Base-by-base conservation (phyloP, 2,797 vertebrate species). In the Picus viridis region DNA sequence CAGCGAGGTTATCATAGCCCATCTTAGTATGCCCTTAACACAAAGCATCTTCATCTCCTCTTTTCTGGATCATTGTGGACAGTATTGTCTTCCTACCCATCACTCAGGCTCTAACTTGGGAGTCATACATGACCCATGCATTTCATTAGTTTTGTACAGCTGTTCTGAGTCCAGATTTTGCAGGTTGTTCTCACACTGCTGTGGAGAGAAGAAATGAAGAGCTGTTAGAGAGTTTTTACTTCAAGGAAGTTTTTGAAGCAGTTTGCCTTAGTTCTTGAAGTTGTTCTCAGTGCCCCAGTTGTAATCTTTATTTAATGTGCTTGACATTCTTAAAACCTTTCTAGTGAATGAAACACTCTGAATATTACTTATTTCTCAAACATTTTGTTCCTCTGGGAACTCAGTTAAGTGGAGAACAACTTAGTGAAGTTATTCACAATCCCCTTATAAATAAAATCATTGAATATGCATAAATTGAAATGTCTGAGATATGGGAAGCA, bases 251-350 rank as follows among this genome's bases (percentile, higher is more conserved):
- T 61, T 92, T 87, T 89, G 82, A 94, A 89, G 77, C 1, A 0
- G 5, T 80, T 92, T 94, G 32, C 71, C 56, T 92, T 59, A 61
- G 75, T 87, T 93, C 82, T 79, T 85, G 26, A 86, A 86, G 67
- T 72, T 87, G 34, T 91, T 83, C 62, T 90, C 59, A 73, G n/a
- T 80, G 61, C 57, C 75, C n/a, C 90, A 87, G 39, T 45, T 93
- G 79, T 93, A 93, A 89, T 92, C 71, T 90, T 90, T 93, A 67
- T 94, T 95, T 95, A 92, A 90, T 94, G 69, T 85, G 32, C 78
- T 93, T 70, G 75, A 74, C 95, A 84, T 47, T 90, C 85, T 84
- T 92, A 64, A 86, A 78, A 54, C 85, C 86, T 73, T 95, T 87
- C 56, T 83, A 78, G 70, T 93, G 87, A 93, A 87, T 73, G 86